Evolutionary conservation across 2,888 invertebrate genomes (phyloP), one percentile per base, ranked within the genome.

Genomic region (Smittia aterrima): DNA sequence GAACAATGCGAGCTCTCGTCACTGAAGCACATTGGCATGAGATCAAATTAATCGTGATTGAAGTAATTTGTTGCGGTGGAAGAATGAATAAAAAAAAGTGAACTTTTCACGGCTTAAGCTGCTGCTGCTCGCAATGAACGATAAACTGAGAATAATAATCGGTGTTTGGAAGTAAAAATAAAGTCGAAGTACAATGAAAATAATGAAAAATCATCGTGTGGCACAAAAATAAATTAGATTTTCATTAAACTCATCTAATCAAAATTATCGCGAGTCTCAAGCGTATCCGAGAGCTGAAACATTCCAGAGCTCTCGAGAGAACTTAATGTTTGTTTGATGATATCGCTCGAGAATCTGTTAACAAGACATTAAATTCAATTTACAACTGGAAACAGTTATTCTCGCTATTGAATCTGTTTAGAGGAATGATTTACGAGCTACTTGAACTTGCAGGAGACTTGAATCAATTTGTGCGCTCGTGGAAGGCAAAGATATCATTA

Each of bases 401-500:
- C 53, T 18, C 68, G 68, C 16, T 54, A 71, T 71, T 54, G 54
- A 71, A 68, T 18, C 68, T 41, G 7, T n/a, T 71, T 18, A 68
- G 20, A 32, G n/a, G 16, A n/a, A 71, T 71, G 70, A 71, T 71
- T 71, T 71, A 71, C 54, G 70, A 18, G 32, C 70, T 54, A 54
- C 54, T 47, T 53, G 18, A 16, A 22, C 24, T 4, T 53, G 54
- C 24, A 18, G 54, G 54, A 54, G 54, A 71, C 53, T 71, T 54
- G 54, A 32, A 71, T 71, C 70, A 71, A 54, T 71, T 71, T 68
- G 54, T 54, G 53, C 53, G 70, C 54, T 54, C 32, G 54, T 47
- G 70, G 53, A 18, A 22, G 58, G 7, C 20, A 58, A 58, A 58
- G 24, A 58, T 22, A 71, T 71, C 70, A 71, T 71, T 54, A 71